These are phyloP conservation scores for Cossypha dichroa DNA, from an alignment of 2,797 vertebrate genomes.

Conservation along the genomic window DNA sequence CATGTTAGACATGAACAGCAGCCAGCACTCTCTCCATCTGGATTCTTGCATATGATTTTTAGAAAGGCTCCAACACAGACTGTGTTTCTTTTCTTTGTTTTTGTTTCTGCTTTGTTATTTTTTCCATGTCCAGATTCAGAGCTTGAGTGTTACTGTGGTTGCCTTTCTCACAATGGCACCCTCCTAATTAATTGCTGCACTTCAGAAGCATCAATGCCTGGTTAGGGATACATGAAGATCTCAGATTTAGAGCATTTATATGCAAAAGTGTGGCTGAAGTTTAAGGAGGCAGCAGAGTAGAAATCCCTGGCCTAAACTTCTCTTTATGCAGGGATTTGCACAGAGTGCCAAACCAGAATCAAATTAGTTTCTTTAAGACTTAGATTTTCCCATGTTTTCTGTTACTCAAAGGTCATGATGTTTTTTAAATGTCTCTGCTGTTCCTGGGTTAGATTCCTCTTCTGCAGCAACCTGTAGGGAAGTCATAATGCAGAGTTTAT, in stretches of 20 bases:
- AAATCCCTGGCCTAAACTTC: neutral
- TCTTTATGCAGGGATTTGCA: neutral
- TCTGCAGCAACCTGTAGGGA: slow-evolving; percentile 41
- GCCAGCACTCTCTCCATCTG: slow-evolving; percentile 39
- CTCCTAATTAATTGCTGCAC: neutral
- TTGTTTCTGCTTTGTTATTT: slow-evolving; percentile 50
- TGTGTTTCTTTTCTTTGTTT: slow-evolving; percentile 40
- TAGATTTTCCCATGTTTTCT: slow-evolving; percentile 63
- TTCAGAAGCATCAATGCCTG: neutral
- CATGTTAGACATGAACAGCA: slow-evolving; percentile 16
- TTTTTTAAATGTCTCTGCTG: slow-evolving; percentile 50
- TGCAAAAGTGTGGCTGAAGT: neutral
- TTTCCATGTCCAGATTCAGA: slow-evolving; percentile 38
- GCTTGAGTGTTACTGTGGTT: neutral
- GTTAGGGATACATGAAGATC: neutral
- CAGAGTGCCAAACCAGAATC: slow-evolving; percentile 35
- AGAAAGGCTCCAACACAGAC: slow-evolving; percentile 43
- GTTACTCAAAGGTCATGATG: slow-evolving; percentile 51
- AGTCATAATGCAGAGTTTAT: slow-evolving; percentile 35
- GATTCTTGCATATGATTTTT: slow-evolving; percentile 58
- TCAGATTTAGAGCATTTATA: neutral
- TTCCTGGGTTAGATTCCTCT: slow-evolving; percentile 27
- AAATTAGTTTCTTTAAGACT: slow-evolving; percentile 46
- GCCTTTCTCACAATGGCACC: slow-evolving; percentile 15
- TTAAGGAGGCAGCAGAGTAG: neutral